phyloP scores from a whole-genome alignment of 2,888 invertebrate species.

The Agonopterix subpropinquella region DNA sequence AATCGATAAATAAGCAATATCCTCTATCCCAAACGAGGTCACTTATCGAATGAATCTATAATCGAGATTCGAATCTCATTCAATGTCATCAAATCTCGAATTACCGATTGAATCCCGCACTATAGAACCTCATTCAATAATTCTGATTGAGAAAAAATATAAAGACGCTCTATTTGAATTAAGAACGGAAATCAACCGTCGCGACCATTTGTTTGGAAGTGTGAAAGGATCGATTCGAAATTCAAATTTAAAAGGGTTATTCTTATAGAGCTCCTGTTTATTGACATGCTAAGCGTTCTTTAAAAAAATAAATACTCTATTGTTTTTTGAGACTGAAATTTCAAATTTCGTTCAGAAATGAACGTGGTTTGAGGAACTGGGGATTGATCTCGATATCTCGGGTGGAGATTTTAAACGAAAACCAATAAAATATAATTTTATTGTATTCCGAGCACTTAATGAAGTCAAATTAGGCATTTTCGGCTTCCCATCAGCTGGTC shows the following conservation, averaged over 20 bases:
- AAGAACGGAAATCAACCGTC: constrained; percentile 74
- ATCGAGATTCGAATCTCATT: constrained; percentile 61
- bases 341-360: too few species aligned
- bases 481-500: constrained; percentile 55
- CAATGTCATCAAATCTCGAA: constrained; percentile 42
- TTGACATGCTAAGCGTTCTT: constrained; percentile 47
- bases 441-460: constrained; percentile 61
- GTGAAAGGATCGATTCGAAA: constrained; percentile 72
- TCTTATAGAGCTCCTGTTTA: constrained; percentile 52
- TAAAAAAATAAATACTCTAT: too few species aligned
- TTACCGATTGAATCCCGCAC: constrained; percentile 62
- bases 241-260: constrained; percentile 41
- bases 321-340: too few species aligned
- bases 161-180: constrained; percentile 66
- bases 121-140: constrained; percentile 40
- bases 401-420: constrained; percentile 19
- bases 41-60: constrained; percentile 73
- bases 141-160: constrained; percentile 49
- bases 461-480: constrained; percentile 67
- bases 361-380: too few species aligned
- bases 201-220: constrained; percentile 63
- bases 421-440: constrained; percentile 59
- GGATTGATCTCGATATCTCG: background rate
- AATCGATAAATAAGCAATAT: constrained; percentile 71
- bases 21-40: constrained; percentile 63